These are phyloP conservation scores for Psammodynastes pulverulentus DNA, from an alignment of 2,113 vertebrate genomes.

Conservation along the genomic window DNA sequence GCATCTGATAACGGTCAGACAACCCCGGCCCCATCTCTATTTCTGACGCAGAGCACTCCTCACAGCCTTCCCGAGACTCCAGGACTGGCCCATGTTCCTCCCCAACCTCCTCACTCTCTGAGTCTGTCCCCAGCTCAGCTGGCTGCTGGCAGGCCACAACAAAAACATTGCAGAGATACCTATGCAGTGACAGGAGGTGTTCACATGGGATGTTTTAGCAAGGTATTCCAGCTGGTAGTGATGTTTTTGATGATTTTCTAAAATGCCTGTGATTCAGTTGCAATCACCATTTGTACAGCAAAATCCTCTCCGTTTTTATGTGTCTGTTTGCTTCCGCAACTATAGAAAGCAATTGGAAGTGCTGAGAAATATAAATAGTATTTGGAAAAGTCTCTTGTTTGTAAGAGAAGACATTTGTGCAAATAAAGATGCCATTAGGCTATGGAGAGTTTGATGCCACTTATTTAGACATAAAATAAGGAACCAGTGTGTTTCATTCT, in stretches of 20 bases:
- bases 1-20: no score
- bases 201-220: neutral
- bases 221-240: neutral
- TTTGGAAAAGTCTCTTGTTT: neutral
- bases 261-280: neutral
- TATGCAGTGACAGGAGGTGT: neutral
- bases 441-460: neutral
- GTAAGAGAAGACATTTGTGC: neutral
- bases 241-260: neutral
- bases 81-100: no score
- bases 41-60: no score
- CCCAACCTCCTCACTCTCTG: no score
- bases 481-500: rapidly evolving
- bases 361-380: neutral
- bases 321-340: neutral
- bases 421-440: neutral
- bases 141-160: no score
- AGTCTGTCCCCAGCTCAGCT: no score
- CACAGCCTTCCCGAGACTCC: no score
- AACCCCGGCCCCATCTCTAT: no score
- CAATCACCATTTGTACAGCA: neutral
- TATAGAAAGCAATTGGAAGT: neutral
- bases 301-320: neutral
- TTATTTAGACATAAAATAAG: neutral
- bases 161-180: neutral